Base-by-base conservation (phyloP, 1,140 invertebrate genomes). In the Nasonia longicornis region DNA sequence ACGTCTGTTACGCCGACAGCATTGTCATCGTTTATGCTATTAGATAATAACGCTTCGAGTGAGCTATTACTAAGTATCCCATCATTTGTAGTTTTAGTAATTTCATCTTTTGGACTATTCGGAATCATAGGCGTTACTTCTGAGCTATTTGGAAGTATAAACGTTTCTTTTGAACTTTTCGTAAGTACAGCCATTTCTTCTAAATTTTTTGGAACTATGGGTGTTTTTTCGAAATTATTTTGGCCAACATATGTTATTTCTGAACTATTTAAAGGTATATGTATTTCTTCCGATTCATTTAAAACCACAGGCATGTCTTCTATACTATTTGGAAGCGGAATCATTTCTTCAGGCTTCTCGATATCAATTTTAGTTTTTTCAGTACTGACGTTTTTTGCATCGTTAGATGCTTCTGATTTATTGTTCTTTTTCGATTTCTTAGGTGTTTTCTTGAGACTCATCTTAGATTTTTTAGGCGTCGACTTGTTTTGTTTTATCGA, bases 41-140 rank as follows among this genome's bases (percentile, higher is more conserved):
- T 31, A 6, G 79, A 80, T 74, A 80, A 67, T 16, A 80, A 52
- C 1, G n/a, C 48, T 29, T 80, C 79, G 1, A 80, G 35, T 16
- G 16, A 16, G 7, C 52, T 58, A n/a, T n/a, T 58, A 20, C 20
- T n/a, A 58, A 58, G 16, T 7, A 58, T 58, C 16, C 16, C 26
- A 66, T 80, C 42, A 22, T 66, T 74, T 31, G n/a, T 12, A 12
- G 26, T 29, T 72, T 45, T 29, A 1, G 42, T 0, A 22, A 42
- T 6, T 20, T 35, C 35, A 6, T 42, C 16, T 11, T 45, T 58
- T 12, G 58, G 64, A 66, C 22, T 20, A 7, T 64, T 70, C 48
- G 29, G 38, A 29, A 48, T 42, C n/a, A 14, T 20, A 20, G 20
- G 22, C 7, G 20, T n/a, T 58, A 6, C 20, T 20, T 48, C 45